Base-by-base conservation (phyloP, 2,888 invertebrate genomes). In the Papilio protenor region DNA sequence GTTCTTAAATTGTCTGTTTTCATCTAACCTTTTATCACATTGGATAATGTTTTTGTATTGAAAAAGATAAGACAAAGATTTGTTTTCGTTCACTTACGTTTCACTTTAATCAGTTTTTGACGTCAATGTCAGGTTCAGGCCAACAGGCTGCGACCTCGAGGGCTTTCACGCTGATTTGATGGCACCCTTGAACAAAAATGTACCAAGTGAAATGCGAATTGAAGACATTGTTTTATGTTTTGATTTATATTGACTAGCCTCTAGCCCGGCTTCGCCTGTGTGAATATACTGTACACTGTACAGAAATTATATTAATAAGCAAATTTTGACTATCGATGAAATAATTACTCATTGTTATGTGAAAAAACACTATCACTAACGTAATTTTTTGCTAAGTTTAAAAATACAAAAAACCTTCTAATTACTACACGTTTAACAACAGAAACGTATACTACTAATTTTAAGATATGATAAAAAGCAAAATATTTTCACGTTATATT, bases 11-110 rank as follows among this genome's bases (percentile, higher is more conserved):
- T 5, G 33, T 33, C 33, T 33, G 33, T 33, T 33, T 3, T 33
- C 27, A 27, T 16, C 16, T 49, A 52, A 52, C 52, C 52, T 52
- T 16, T 52, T 52, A 52, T 18, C 1, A 55, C 27, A 12, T 61
- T 27, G 61, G 23, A 14, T 49, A 61, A 72, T 82, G 49, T 55
- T 0, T 8, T 75, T 59, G 33, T 75, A 76, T 49, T 61, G 57
- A 72, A 33, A 57, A 10, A 57, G 57, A 16, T 55, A 61, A 78
- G 75, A 66, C 23, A 66, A 66, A 66, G 40, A n/a, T 66, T 66
- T 66, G 40, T 66, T 40, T 64, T 40, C 61, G 61, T 33, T 66
- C 66, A 33, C n/a, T 40, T 40, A 66, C 40, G 64, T 40, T 66
- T 66, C 66, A 66, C 40, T 66, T 66, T n/a, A 66, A 66, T 66